Evolutionary conservation across 2,797 vertebrate species (phyloP).

Genomic region (Myripristis jacobus): DNA sequence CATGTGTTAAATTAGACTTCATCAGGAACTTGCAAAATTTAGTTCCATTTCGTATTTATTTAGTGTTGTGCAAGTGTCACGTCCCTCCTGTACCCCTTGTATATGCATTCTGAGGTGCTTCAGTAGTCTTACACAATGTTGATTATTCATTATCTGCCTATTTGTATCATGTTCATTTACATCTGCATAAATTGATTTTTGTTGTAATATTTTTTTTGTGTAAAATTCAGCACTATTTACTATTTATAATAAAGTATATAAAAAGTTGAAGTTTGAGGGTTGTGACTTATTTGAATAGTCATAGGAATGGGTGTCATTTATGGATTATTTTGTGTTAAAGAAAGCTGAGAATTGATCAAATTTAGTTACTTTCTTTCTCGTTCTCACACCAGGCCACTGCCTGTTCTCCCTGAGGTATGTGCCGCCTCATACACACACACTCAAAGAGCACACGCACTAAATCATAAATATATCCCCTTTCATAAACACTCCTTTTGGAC

Average conservation of each 20-base stretch:
- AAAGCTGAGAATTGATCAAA: too few relatives aligned
- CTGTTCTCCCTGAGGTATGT: neutral
- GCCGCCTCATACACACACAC: conserved; percentile 29
- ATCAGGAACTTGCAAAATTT: conserved; percentile 60
- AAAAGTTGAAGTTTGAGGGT: conserved; percentile 50
- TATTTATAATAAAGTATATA: conserved; percentile 97
- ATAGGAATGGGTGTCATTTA: conserved; percentile 27
- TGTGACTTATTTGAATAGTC: neutral
- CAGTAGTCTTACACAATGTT: conserved; percentile 86
- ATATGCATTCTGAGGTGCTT: conserved; percentile 79
- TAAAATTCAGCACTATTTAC: conserved; percentile 99
- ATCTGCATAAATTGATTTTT: conserved; percentile 78
- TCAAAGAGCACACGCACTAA: conserved; percentile 57
- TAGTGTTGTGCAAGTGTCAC: conserved; percentile 63
- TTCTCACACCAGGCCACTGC: conserved; percentile 16
- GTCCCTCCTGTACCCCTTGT: conserved; percentile 52
- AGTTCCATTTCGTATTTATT: conserved; percentile 78
- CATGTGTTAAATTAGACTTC: conserved; percentile 69
- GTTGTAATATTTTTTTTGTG: conserved; percentile 93
- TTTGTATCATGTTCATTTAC: conserved; percentile 77
- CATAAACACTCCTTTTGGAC: conserved; percentile 82
- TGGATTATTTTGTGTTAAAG: neutral
- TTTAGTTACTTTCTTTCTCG: neutral
- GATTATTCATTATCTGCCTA: conserved; percentile 78
- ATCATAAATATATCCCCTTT: conserved; percentile 83